Conservation (phyloP, 1,140 invertebrate species). For the Drosophila neocordata region DNA sequence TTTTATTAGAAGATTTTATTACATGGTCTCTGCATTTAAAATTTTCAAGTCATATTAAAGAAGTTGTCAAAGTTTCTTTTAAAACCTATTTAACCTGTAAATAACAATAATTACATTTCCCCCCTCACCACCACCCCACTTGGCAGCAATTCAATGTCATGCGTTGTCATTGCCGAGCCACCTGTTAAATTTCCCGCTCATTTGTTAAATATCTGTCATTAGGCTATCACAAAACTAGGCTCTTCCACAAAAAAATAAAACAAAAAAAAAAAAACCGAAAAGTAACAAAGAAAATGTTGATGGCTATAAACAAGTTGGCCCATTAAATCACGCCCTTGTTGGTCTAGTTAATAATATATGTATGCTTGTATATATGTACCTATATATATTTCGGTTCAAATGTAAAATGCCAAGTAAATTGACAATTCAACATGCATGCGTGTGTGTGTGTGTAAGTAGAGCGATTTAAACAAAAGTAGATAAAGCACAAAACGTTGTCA, state of each 20-base stretch:
- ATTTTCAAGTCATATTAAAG: not conserved
- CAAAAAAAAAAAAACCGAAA: conserved; percentile 11
- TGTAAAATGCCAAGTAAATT: conserved; percentile 75
- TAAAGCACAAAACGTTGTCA: conserved; percentile 69
- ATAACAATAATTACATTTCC: not conserved
- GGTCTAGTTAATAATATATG: conserved; percentile 60
- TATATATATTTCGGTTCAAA: conserved; percentile 40
- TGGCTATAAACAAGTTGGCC: conserved; percentile 30
- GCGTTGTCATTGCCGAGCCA: not conserved
- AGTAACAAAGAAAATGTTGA: conserved; percentile 14
- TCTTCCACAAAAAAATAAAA: not conserved
- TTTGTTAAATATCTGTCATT: conserved; percentile 27
- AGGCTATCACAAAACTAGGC: conserved; percentile 20
- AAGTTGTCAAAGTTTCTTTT: not conserved
- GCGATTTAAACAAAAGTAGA: conserved; percentile 42
- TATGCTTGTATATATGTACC: conserved; percentile 18
- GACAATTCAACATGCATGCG: conserved; percentile 56
- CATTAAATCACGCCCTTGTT: conserved; percentile 72
- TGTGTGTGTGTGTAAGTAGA: conserved; percentile 31
- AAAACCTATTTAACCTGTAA: not conserved
- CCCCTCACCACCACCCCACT: not conserved
- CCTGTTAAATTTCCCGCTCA: conserved; percentile 45
- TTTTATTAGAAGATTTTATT: not conserved
- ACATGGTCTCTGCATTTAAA: not conserved
- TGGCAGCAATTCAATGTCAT: not conserved